These are phyloP conservation scores for Trichoplax adhaerens DNA, from an alignment of 37 sponge, comb jelly and placozoan genomes.

Conservation along the genomic window DNA sequence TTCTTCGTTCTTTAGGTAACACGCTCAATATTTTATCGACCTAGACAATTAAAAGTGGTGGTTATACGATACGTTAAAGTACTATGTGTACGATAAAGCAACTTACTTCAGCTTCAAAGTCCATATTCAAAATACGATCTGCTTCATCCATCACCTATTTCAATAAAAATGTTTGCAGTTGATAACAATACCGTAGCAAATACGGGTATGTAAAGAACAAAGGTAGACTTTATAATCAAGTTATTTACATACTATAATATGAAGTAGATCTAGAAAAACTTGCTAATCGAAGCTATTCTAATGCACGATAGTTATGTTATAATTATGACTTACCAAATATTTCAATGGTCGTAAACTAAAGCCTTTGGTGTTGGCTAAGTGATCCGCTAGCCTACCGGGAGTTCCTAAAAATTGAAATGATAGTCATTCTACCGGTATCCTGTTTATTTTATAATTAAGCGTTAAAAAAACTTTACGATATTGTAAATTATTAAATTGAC, in stretches of 20 bases:
- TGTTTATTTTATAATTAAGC: too few relatives aligned
- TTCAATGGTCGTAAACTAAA: constrained; percentile 67
- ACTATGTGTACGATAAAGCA: background rate
- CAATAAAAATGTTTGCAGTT: too few relatives aligned
- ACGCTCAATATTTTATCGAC: constrained; percentile 89
- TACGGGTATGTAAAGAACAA: too few relatives aligned
- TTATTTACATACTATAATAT: too few relatives aligned
- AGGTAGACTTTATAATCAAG: too few relatives aligned
- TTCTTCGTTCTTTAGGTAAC: constrained; percentile 65
- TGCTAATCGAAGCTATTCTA: too few relatives aligned
- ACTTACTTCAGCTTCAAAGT: constrained; percentile 86
- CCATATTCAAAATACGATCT: constrained; percentile 96
- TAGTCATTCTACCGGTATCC: too few relatives aligned
- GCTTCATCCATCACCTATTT: constrained; percentile 79
- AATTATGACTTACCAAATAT: constrained; percentile 32
- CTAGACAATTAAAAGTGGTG: constrained; percentile 2
- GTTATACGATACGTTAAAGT: background rate
- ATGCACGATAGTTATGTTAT: too few relatives aligned
- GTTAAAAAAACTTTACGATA: too few relatives aligned
- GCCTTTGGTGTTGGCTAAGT: constrained; percentile 96
- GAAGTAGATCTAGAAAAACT: too few relatives aligned
- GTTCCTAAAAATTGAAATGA: constrained; percentile 26
- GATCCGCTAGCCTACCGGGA: constrained; percentile 92
- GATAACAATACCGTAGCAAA: too few relatives aligned
- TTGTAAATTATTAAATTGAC: too few relatives aligned